Evolutionary conservation across 92 coral and sea anemone genomes (phyloP), one percentile per base, ranked within the genome.

Genomic region (Actinernus sp.): DNA sequence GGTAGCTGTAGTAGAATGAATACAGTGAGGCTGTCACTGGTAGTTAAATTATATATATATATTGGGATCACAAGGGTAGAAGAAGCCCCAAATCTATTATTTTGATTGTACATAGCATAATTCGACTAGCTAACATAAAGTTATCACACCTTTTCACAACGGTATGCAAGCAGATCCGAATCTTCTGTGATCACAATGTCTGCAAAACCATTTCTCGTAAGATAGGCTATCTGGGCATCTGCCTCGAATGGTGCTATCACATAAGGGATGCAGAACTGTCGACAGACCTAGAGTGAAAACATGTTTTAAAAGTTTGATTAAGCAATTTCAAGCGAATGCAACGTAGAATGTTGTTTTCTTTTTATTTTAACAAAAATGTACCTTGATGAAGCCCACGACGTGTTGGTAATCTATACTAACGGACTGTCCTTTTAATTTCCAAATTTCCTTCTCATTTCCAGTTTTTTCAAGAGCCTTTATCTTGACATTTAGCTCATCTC

Each of bases 101-200:
- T n/a, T n/a, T n/a, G n/a, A n/a, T n/a, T n/a, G n/a, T n/a, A n/a
- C n/a, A n/a, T n/a, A n/a, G n/a, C n/a, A n/a, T n/a, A n/a, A n/a
- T n/a, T n/a, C n/a, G n/a, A n/a, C n/a, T n/a, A n/a, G n/a, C n/a
- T n/a, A n/a, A n/a, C n/a, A n/a, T n/a, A n/a, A n/a, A n/a, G n/a
- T n/a, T n/a, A n/a, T n/a, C 52, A 29, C 32, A 82, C 82, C 82
- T 73, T 63, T 17, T 65, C 67, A 47, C 82, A 81, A 17, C 88
- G 69, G 73, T 63, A 81, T 0, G 63, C 66, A 56, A 81, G 49
- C 3, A 81, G 80, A 28, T 81, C 88, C 16, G 88, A 81, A 62
- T 81, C 76, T 34, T 81, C 82, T 6, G 88, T 81, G 12, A 81
- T 25, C 16, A 41, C 88, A 50, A 81, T 54, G 34, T 81, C 88